Base-by-base conservation (phyloP, 2,797 vertebrate genomes). In the Scyliorhinus canicula region DNA sequence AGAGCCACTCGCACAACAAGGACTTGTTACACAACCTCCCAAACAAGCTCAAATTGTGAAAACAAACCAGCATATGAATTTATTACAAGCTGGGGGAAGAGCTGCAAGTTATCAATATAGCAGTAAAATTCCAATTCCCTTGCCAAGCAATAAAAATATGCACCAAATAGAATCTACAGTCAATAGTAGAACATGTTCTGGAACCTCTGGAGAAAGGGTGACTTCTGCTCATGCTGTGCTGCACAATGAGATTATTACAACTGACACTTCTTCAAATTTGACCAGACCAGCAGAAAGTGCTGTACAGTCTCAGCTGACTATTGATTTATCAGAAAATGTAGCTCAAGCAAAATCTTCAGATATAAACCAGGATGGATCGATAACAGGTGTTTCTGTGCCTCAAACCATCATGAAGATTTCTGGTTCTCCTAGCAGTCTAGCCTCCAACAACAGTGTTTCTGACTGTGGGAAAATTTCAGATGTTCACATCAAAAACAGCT, bases 21-120 rank as follows among this genome's bases (percentile, higher is more conserved):
- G 97, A 2, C 95, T 98, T 96, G 96, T 98, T 4, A 95, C 98
- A 95, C 98, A 99, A 96, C 98, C 99, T 79, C 98, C 98, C 85
- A 99, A 98, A 96, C 98, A 99, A 96, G 99, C 99, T 9, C 99
- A 99, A 97, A 99, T 99, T 0, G 98, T 99, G 69, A 99, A 99
- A 97, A 99, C 99, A 82, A 99, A 97, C 96, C 99, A 99, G 96
- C 99, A 99, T 67, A 97, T 99, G 96, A 98, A 97, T 95, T 98
- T 98, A 3, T 95, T 97, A 95, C 98, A 98, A 95, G 95, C 96
- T 0, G 97, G 95, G 4, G 65, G 96, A 4, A 98, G 98, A 71
- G 57, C 60, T 3, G 90, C 96, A n/a, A 96, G 96, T 71, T 1
- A 95, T 79, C 98, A 97, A 31, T 96, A 96, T 9, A 95, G 95